These are phyloP conservation scores for Drosophila quinaria DNA, from an alignment of 2,888 invertebrate genomes.

Conservation along the genomic window DNA sequence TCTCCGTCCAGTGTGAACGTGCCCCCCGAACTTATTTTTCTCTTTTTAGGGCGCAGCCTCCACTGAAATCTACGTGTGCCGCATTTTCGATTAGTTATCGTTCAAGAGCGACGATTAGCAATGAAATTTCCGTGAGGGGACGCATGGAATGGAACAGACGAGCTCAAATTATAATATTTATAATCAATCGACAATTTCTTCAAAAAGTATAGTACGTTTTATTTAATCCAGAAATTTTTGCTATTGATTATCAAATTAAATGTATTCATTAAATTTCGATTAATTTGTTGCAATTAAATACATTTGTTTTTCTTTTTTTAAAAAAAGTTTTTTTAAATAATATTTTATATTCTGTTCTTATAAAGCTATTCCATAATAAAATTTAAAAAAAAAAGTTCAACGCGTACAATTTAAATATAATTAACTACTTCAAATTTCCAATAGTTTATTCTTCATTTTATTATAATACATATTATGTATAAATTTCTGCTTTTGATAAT, in stretches of 20 bases:
- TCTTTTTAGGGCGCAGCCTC: constrained; percentile 52
- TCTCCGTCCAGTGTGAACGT: constrained; percentile 26
- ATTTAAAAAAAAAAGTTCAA: no score
- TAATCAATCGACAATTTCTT: background rate
- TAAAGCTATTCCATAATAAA: no score
- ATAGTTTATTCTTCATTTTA: no score
- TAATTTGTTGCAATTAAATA: no score
- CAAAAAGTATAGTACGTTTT: background rate
- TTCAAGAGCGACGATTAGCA: background rate
- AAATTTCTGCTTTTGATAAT: background rate
- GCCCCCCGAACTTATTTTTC: background rate
- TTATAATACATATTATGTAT: no score
- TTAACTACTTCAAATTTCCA: no score
- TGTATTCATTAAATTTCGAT: no score
- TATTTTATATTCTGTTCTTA: no score
- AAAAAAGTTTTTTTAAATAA: no score
- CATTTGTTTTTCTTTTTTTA: no score
- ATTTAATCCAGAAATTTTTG: background rate
- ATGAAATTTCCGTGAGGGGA: constrained; percentile 1
- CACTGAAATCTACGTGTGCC: constrained; percentile 62
- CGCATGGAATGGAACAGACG: constrained; percentile 19
- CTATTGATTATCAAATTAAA: background rate
- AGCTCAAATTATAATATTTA: background rate
- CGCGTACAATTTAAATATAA: no score
- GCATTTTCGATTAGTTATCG: constrained; percentile 63